Percentiles rank a stretch among this genome's conserved stretches.
Evolutionary conservation across 2,797 vertebrate genomes (phyloP).

Genomic region (Siniperca undulata): DNA sequence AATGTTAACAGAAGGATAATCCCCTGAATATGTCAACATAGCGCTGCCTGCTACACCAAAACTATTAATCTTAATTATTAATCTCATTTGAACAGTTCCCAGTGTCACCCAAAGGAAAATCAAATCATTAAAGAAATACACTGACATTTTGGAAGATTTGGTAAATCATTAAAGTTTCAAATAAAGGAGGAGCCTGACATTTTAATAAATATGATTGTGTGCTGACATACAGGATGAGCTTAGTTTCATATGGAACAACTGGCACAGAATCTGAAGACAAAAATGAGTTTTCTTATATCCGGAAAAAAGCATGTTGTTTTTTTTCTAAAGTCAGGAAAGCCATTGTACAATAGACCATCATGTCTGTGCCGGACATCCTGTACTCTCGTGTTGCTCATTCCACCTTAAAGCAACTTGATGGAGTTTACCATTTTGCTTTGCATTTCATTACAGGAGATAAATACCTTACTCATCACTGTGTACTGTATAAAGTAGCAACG

Average conservation of each 20-base stretch:
- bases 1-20: constrained; percentile 38
- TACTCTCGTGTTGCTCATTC: neutral
- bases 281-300: neutral
- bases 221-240: neutral
- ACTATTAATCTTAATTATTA: neutral
- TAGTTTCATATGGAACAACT: neutral
- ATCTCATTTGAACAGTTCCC: neutral
- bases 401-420: neutral
- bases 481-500: neutral
- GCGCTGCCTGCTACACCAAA: neutral
- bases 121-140: no score
- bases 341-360: neutral
- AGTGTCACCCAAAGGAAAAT: neutral
- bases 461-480: no score
- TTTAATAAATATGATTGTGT: neutral
- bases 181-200: neutral
- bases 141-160: no score
- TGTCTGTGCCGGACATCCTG: neutral
- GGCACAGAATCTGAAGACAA: neutral
- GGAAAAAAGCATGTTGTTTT: no score
- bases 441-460: neutral
- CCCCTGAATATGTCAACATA: constrained; percentile 1
- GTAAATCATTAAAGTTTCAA: no score
- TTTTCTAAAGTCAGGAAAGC: neutral
- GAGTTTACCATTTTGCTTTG: neutral